phyloP scores from a whole-genome alignment of 1,140 invertebrate genomes.

The Probaryconus sp. region DNA sequence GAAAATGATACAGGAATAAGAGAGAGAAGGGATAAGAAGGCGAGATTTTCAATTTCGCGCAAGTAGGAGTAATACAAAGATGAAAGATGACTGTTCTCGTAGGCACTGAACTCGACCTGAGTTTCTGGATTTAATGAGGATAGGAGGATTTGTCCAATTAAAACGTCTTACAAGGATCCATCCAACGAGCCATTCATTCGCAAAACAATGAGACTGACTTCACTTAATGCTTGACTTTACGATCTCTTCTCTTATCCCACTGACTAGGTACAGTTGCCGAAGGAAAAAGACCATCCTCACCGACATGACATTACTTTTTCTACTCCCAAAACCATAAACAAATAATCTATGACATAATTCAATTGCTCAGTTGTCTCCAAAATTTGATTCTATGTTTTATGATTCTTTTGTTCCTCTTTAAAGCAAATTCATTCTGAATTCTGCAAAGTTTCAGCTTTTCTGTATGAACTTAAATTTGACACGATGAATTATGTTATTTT shows the following conservation, averaged over 20 bases:
- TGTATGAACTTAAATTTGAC: too few relatives aligned
- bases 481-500: constrained; percentile 28
- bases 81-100: constrained; percentile 66
- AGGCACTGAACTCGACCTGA: constrained; percentile 59
- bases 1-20: constrained; percentile 16
- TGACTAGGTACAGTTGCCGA: constrained; percentile 28
- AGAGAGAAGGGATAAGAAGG: constrained; percentile 54
- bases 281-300: constrained; percentile 12
- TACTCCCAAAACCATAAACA: too few relatives aligned
- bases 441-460: too few relatives aligned
- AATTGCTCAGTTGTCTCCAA: too few relatives aligned
- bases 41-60: constrained; percentile 70
- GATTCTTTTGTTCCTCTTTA: too few relatives aligned
- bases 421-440: too few relatives aligned
- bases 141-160: constrained; percentile 80
- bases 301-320: too few relatives aligned
- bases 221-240: constrained; percentile 63
- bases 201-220: constrained; percentile 76
- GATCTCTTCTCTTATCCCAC: constrained; percentile 72
- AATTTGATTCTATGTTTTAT: too few relatives aligned
- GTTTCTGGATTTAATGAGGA: constrained; percentile 78
- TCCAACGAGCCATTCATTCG: constrained; percentile 70
- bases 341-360: too few relatives aligned
- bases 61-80: constrained; percentile 72
- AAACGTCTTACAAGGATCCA: constrained; percentile 79